Percentiles rank a stretch among this genome's conserved stretches.
Evolutionary conservation across 2,113 vertebrate genomes (phyloP).

Genomic region (Melanostigma gelatinosum): DNA sequence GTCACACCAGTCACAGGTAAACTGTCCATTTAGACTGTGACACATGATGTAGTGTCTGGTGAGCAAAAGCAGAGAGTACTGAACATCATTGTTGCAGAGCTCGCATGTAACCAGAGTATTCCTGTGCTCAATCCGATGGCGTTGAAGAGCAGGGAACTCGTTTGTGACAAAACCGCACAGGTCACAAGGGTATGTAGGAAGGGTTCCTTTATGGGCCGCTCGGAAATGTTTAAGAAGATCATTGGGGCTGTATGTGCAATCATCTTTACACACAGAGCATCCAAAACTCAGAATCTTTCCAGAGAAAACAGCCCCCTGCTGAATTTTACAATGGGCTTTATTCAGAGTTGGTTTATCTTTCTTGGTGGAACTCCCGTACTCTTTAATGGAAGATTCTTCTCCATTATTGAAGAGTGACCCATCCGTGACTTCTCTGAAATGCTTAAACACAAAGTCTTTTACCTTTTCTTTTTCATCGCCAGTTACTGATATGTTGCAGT

Average conservation of each 20-base stretch:
- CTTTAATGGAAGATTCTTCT: slow-evolving; percentile 65
- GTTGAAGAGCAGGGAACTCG: slow-evolving; percentile 93
- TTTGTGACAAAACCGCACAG: slow-evolving; percentile 94
- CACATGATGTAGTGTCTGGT: slow-evolving; percentile 93
- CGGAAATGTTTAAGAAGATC: slow-evolving; percentile 96
- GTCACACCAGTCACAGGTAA: slow-evolving; percentile 92
- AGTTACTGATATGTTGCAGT: slow-evolving; percentile 59
- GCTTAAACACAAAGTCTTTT: slow-evolving; percentile 70
- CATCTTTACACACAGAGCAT: slow-evolving; percentile 92
- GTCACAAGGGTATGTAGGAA: slow-evolving; percentile 97
- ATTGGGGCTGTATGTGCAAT: slow-evolving; percentile 92
- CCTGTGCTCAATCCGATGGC: slow-evolving; percentile 92
- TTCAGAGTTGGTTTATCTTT: slow-evolving; percentile 79
- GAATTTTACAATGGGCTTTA: slow-evolving; percentile 80
- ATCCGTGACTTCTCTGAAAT: slow-evolving; percentile 70
- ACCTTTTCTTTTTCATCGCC: slow-evolving; percentile 73
- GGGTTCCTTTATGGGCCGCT: slow-evolving; percentile 88
- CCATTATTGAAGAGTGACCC: slow-evolving; percentile 57
- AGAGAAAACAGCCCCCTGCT: slow-evolving; percentile 86
- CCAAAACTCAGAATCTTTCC: slow-evolving; percentile 95
- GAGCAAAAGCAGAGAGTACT: slow-evolving; percentile 92
- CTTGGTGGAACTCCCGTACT: slow-evolving; percentile 61
- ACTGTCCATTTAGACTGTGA: slow-evolving; percentile 94
- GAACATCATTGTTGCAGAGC: slow-evolving; percentile 90
- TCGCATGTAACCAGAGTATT: slow-evolving; percentile 96